phyloP scores from a whole-genome alignment of 2,888 invertebrate genomes.

The Choristoneura rosaceana region DNA sequence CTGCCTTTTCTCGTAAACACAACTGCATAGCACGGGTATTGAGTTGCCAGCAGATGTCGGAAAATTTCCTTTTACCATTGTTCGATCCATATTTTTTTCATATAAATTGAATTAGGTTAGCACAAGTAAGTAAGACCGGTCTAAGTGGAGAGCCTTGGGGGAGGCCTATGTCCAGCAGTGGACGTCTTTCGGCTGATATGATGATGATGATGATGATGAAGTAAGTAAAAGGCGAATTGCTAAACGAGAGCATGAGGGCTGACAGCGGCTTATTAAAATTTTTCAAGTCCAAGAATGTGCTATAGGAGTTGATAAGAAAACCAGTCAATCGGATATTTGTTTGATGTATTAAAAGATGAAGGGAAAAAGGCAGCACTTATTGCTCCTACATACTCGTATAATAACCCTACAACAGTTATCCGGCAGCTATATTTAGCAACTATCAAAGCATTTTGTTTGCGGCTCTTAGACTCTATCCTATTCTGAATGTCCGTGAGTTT shows the following conservation, averaged over 20 bases:
- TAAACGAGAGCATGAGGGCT: too few species aligned
- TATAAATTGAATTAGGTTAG: not conserved
- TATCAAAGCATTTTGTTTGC: not conserved
- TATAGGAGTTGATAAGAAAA: too few species aligned
- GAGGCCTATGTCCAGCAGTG: too few species aligned
- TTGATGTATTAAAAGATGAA: too few species aligned
- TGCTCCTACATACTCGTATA: not conserved
- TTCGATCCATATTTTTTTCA: not conserved
- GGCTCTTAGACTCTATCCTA: not conserved
- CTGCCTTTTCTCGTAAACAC: not conserved
- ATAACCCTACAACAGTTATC: not conserved
- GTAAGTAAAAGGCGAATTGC: not conserved
- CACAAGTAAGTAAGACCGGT: not conserved
- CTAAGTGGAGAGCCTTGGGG: too few species aligned
- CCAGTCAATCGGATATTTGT: too few species aligned
- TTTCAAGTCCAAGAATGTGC: too few species aligned
- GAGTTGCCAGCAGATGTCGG: not conserved
- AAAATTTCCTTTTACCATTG: not conserved
- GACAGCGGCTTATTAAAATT: not conserved
- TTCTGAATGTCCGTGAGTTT: not conserved
- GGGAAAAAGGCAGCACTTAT: too few species aligned
- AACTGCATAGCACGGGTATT: not conserved
- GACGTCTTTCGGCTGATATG: too few species aligned
- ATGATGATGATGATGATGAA: too few species aligned
- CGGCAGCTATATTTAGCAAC: not conserved